Percentiles rank a stretch among this genome's conserved stretches.
Conservation (phyloP, 1,140 invertebrate genomes). For the Macrosteles quadrilineatus region DNA sequence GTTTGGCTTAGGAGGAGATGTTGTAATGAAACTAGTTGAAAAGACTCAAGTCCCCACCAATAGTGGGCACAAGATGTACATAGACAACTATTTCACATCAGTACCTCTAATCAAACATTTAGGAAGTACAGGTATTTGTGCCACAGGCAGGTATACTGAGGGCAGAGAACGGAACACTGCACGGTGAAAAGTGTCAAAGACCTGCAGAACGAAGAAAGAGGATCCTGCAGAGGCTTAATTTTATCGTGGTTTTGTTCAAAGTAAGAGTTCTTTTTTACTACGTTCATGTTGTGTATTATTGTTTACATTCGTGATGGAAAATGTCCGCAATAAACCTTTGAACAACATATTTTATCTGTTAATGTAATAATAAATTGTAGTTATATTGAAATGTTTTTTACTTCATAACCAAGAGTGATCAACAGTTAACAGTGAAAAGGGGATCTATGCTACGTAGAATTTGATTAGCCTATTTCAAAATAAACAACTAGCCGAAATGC, state of each 20-base stretch:
- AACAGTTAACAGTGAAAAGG: not conserved
- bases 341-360: no score
- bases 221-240: no score
- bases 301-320: no score
- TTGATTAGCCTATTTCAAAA: no score
- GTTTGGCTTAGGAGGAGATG: constrained; percentile 40
- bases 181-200: constrained; percentile 26
- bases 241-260: no score
- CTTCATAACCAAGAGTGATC: not conserved
- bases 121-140: constrained; percentile 30
- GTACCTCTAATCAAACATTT: not conserved
- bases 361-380: constrained; percentile 8
- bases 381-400: not conserved
- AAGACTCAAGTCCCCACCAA: constrained; percentile 34
- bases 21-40: constrained; percentile 34
- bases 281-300: not conserved
- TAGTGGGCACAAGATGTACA: no score
- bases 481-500: not conserved
- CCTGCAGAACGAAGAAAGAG: constrained; percentile 16
- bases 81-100: constrained; percentile 39
- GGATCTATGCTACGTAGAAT: not conserved
- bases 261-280: constrained; percentile 8
- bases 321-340: no score
- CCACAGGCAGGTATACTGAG: constrained; percentile 38
- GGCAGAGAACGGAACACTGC: constrained; percentile 31